These are phyloP conservation scores for Cherax quadricarinatus DNA, from an alignment of 1,140 invertebrate species.

Conservation along the genomic window DNA sequence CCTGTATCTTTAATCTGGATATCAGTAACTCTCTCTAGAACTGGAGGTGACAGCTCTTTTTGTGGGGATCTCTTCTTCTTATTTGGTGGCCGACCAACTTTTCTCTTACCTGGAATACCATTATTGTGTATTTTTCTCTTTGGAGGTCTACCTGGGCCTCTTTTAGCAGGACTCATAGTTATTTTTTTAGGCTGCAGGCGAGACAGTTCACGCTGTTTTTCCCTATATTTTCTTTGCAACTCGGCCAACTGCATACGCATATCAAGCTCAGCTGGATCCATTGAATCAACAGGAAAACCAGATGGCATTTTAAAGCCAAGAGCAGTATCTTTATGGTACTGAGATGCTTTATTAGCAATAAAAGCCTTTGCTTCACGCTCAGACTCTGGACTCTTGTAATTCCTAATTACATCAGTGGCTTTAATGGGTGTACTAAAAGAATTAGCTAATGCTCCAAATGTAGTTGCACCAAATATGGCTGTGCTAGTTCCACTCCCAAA, in stretches of 20 bases:
- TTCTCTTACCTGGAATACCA: slow-evolving; percentile 7
- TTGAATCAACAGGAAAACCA: slow-evolving; percentile 41
- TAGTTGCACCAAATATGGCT: slow-evolving; percentile 32
- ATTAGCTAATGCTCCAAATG: slow-evolving; percentile 25
- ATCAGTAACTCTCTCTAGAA: slow-evolving; percentile 49
- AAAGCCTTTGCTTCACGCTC: slow-evolving; percentile 60
- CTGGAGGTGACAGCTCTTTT: slow-evolving; percentile 57
- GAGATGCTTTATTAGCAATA: slow-evolving; percentile 54
- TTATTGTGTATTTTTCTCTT: slow-evolving; percentile 42
- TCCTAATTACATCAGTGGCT: slow-evolving; percentile 41
- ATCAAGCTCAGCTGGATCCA: slow-evolving; percentile 49
- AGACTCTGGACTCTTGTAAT: slow-evolving; percentile 60
- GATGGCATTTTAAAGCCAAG: background rate
- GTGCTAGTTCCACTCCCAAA: slow-evolving; percentile 11
- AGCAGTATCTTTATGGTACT: slow-evolving; percentile 26
- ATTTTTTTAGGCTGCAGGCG: slow-evolving; percentile 40
- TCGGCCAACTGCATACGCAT: slow-evolving; percentile 60
- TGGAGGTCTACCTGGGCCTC: slow-evolving; percentile 52
- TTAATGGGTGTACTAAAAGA: slow-evolving; percentile 39
- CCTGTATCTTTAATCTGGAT: slow-evolving; percentile 17
- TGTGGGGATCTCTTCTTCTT: slow-evolving; percentile 51
- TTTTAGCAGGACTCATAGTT: slow-evolving; percentile 12
- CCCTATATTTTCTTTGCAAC: slow-evolving; percentile 49
- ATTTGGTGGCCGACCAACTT: slow-evolving; percentile 45
- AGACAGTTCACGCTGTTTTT: slow-evolving; percentile 58